Percentiles rank a stretch among this genome's conserved stretches.
Evolutionary conservation across 2,113 vertebrate genomes (phyloP).

Genomic region (Picathartes gymnocephalus): DNA sequence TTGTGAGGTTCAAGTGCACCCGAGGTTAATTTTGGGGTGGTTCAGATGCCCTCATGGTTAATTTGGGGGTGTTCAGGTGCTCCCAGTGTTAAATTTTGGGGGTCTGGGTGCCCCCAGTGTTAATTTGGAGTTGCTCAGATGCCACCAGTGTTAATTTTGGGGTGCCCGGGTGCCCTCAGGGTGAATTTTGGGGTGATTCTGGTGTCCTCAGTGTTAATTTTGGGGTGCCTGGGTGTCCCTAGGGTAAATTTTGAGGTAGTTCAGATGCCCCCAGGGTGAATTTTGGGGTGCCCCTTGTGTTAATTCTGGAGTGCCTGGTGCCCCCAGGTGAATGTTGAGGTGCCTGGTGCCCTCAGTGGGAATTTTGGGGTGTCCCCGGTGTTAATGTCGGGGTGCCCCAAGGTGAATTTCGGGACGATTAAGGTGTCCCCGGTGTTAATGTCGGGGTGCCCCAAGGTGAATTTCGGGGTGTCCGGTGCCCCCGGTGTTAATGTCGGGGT

Average conservation of each 20-base stretch:
- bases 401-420: not conserved
- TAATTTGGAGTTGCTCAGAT: too few relatives aligned
- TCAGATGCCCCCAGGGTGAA: not conserved
- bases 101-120: too few relatives aligned
- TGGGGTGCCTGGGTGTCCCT: accelerated
- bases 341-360: too few relatives aligned
- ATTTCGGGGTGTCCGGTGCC: accelerated
- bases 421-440: not conserved
- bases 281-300: not conserved
- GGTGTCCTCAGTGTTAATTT: accelerated
- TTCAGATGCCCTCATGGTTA: too few relatives aligned
- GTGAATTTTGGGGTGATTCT: not conserved
- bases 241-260: too few relatives aligned
- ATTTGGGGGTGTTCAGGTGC: not conserved
- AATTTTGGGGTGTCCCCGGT: not conserved
- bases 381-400: not conserved
- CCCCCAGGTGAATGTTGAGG: too few relatives aligned
- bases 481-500: not conserved
- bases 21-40: not conserved
- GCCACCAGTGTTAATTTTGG: not conserved
- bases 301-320: too few relatives aligned
- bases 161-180: too few relatives aligned
- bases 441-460: too few relatives aligned
- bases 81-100: too few relatives aligned
- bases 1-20: not conserved